Percentiles rank a stretch among this genome's conserved stretches.
These are phyloP conservation scores for Helicorthomorpha holstii DNA, from an alignment of 1,140 invertebrate species.

Conservation along the genomic window DNA sequence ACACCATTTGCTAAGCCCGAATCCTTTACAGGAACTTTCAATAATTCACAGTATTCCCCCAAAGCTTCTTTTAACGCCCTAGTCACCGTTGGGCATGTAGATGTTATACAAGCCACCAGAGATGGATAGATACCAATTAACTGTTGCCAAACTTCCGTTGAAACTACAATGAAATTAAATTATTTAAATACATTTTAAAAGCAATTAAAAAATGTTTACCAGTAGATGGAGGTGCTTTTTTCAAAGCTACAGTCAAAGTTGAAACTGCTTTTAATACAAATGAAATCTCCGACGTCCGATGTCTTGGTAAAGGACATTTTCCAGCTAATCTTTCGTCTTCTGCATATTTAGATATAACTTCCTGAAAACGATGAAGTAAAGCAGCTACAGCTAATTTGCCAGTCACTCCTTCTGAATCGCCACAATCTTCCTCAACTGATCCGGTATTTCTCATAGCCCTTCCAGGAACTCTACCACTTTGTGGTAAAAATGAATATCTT, in stretches of 20 bases:
- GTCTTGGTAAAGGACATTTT: slow-evolving; percentile 78
- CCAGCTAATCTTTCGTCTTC: slow-evolving; percentile 74
- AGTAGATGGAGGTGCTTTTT: slow-evolving; percentile 71
- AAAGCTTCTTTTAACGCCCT: slow-evolving; percentile 68
- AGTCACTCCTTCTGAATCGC: slow-evolving; percentile 33
- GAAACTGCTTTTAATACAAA: slow-evolving; percentile 92
- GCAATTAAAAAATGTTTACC: slow-evolving; percentile 34
- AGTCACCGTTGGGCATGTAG: slow-evolving; percentile 54
- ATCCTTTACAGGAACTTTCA: not conserved
- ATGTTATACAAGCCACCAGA: slow-evolving; percentile 72
- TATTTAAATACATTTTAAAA: not conserved
- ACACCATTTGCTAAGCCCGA: too few species aligned
- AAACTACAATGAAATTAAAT: slow-evolving; percentile 1
- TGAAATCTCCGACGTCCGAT: slow-evolving; percentile 83
- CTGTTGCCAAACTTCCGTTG: slow-evolving; percentile 51
- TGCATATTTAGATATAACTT: slow-evolving; percentile 72
- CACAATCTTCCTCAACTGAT: not conserved
- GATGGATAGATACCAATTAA: slow-evolving; percentile 77
- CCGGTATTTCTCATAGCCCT: not conserved
- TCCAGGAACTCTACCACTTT: slow-evolving; percentile 9
- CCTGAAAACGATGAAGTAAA: slow-evolving; percentile 76
- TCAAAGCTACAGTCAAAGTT: slow-evolving; percentile 75
- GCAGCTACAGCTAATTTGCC: slow-evolving; percentile 77
- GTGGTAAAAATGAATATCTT: slow-evolving; percentile 60
- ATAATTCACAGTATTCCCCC: slow-evolving; percentile 67